These are phyloP conservation scores for Prosapia bicincta DNA, from an alignment of 2,888 invertebrate species.

Conservation along the genomic window DNA sequence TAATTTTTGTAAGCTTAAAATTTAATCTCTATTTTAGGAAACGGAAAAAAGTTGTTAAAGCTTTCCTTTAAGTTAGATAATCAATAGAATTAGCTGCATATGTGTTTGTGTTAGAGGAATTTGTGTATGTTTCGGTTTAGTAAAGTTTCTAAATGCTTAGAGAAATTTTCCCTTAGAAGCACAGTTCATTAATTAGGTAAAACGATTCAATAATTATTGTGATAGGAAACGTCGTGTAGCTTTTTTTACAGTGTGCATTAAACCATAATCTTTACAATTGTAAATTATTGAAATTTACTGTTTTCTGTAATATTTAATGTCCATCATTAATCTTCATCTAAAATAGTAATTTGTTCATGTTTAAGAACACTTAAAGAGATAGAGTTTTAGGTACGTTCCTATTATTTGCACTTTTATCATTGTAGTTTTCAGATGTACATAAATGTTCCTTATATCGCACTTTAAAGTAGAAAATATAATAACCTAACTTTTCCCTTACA, in stretches of 20 bases:
- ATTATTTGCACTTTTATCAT: neutral
- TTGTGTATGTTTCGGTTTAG: conserved; percentile 17
- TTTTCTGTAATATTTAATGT: neutral
- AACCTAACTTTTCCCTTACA: neutral
- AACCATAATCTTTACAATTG: neutral
- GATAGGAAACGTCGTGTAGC: neutral
- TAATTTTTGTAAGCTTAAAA: conserved; percentile 22
- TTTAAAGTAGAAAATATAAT: neutral
- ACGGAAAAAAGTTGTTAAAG: conserved; percentile 35
- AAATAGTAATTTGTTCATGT: neutral
- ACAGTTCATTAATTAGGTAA: neutral
- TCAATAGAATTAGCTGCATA: conserved; percentile 35
- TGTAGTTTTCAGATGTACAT: neutral
- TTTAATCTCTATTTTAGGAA: conserved; percentile 35
- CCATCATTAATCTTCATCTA: neutral
- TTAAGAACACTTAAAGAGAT: neutral
- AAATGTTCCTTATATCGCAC: neutral
- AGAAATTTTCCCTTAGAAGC: neutral
- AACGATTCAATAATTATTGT: neutral
- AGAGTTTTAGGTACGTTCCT: neutral
- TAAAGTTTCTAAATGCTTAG: neutral
- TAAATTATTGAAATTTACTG: neutral
- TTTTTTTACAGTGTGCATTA: neutral
- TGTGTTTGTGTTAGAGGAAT: conserved; percentile 24
- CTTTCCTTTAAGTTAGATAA: conserved; percentile 39